Conservation (phyloP, 2,113 vertebrate genomes). For the Notothenia rossii region DNA sequence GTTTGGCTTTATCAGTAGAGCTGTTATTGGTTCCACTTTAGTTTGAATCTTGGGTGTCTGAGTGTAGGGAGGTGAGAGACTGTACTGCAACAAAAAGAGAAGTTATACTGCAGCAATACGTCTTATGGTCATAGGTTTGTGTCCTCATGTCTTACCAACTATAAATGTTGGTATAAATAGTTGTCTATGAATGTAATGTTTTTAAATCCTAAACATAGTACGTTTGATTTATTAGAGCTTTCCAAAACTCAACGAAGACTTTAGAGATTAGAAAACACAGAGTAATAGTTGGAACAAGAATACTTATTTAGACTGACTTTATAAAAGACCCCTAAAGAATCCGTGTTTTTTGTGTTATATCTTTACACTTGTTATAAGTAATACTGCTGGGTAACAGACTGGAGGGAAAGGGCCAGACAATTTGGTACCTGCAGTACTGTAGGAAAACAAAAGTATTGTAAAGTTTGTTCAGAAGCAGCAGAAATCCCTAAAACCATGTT, state of each 20-base stretch:
- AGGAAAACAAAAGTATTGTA: too few species aligned
- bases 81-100: neutral
- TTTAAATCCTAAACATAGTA: neutral
- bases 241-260: neutral
- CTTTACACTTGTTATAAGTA: too few species aligned
- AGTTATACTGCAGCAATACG: neutral
- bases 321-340: neutral
- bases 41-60: neutral
- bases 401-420: neutral
- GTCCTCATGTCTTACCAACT: neutral
- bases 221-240: neutral
- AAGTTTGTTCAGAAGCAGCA: too few species aligned
- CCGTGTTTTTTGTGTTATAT: neutral
- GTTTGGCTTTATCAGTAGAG: conserved; percentile 1
- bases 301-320: neutral
- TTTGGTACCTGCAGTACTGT: too few species aligned
- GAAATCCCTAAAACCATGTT: too few species aligned
- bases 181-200: neutral
- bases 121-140: neutral
- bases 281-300: neutral
- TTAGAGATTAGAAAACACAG: neutral
- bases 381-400: too few species aligned
- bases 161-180: neutral
- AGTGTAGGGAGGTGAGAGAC: neutral
- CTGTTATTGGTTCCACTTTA: neutral